Evolutionary conservation across 2,113 vertebrate species (phyloP), one percentile per base, ranked within the genome.

Genomic region (Peromyscus polionotus): DNA sequence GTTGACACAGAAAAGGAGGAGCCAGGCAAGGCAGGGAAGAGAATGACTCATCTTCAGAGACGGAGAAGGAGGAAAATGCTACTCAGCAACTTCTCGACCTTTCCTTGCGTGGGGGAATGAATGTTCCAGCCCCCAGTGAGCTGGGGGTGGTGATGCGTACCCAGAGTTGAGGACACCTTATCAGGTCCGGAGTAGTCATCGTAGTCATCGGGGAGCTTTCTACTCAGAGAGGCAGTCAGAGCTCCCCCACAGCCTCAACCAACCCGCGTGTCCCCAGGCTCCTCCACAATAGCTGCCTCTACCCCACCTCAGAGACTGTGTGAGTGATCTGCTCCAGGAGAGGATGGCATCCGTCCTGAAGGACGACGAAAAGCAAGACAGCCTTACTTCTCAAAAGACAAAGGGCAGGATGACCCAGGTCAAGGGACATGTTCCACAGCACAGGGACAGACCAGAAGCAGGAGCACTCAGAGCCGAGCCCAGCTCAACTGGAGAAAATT

Each of bases 1-100:
- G 2, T 65, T 75, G 91, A 65, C 86, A 16, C 45, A 26, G n/a
- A 54, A 76, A 59, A 4, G 87, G 67, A 87, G 76, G 42, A 31
- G 45, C 24, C 16, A 1, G 31, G 39, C 45, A 72, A 88, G 42
- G 22, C 94, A 36, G 59, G 51, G 75, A 61, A 86, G 61, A 54
- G 83, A 9, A 84, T 93, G 94, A 94, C 86, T 97, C 96, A 96
- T 90, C 77, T 51, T 90, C 93, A 75, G 90, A 97, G 39, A 84
- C 86, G 22, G 42, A 51, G n/a, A 26, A 48, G 88, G 26, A 73
- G 59, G n/a, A 73, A 92, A 93, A 57, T 19, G 39, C 88, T 51
- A 61, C 1, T 83, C 72, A 65, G 94, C 81, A 91, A 57, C 73
- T 94, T 94, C 80, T n/a, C 36, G 88, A 91, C 96, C 95, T 97